Evolutionary conservation across 2,888 invertebrate genomes (phyloP), one percentile per base, ranked within the genome.

Genomic region (Coenonympha glycerion): DNA sequence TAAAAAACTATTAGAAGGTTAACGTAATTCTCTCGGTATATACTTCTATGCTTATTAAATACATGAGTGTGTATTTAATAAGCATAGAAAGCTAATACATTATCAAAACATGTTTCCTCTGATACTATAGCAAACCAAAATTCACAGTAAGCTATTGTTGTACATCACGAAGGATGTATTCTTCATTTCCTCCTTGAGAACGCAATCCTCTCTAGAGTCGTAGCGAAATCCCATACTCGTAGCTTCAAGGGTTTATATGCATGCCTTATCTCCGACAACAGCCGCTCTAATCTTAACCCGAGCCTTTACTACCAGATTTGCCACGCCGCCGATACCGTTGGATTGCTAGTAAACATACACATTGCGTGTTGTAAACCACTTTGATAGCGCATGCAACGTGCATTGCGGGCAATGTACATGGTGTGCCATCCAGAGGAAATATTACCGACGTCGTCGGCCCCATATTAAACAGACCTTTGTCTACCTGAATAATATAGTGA

Each of bases 181-280:
- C 24, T 26, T 24, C 34, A 45, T 45, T 45, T 36, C 24, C 34
- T 34, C 45, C 34, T 36, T 16, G 18, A 36, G 34, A 45, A 36
- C 34, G 26, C 34, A 44, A 44, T 44, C 31, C 44, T 44, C 34
- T 26, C 21, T 18, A 18, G 24, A 45, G 45, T 16, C 26, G 26
- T 15, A 34, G 34, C 36, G 24, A 45, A 45, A 45, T 45, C 45
- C 45, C 16, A 21, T 33, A 45, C 47, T 51, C 47, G 15, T 51
- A 51, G 47, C 39, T 53, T 49, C 50, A 37, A 57, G 51, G 34
- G 50, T 47, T 41, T 50, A 53, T 47, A 51, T 50, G 51, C 55
- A 53, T 55, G 56, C 56, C 56, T 56, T 58, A 56, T 56, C 58
- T 53, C 41, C 31, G 37, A 56, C 47, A 53, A 53, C 47, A 51